Percentiles rank a stretch among this genome's conserved stretches.
Evolutionary conservation across 2,888 invertebrate genomes (phyloP).

Genomic region (Luffia ferchaultella): DNA sequence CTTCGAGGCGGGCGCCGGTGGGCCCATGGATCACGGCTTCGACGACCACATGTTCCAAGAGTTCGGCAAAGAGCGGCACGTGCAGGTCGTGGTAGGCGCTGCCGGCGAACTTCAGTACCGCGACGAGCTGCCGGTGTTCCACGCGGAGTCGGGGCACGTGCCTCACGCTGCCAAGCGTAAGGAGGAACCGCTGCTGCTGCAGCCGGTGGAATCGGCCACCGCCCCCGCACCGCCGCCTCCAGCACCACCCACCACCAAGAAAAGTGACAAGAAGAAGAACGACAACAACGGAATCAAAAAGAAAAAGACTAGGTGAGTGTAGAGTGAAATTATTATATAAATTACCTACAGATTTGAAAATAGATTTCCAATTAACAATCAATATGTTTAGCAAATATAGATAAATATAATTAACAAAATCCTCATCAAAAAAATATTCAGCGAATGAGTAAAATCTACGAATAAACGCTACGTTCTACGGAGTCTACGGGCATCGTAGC

Average conservation of each 20-base stretch:
- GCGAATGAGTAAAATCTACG: too few species aligned
- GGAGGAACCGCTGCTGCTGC: constrained; percentile 50
- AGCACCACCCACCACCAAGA: constrained; percentile 63
- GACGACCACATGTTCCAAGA: constrained; percentile 85
- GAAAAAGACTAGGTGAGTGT: constrained; percentile 95
- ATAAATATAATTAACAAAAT: not conserved
- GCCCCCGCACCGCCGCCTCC: constrained; percentile 39
- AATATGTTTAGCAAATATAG: not conserved
- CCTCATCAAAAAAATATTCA: too few species aligned
- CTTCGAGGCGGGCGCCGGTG: constrained; percentile 37
- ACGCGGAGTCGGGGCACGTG: constrained; percentile 19
- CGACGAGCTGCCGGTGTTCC: constrained; percentile 44
- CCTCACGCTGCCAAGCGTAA: constrained; percentile 37
- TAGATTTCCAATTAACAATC: not conserved
- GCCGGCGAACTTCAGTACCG: constrained; percentile 61
- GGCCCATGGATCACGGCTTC: constrained; percentile 74
- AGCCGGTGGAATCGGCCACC: constrained; percentile 34
- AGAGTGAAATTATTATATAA: not conserved
- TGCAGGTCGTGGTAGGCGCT: constrained; percentile 55
- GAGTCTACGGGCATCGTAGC: too few species aligned
- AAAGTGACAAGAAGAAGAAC: constrained; percentile 82
- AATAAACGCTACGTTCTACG: too few species aligned
- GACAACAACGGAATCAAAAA: constrained; percentile 90
- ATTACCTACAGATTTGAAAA: not conserved
- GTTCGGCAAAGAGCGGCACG: constrained; percentile 68